phyloP scores from a whole-genome alignment of 2,113 vertebrate genomes.

The Orycteropus afer region DNA sequence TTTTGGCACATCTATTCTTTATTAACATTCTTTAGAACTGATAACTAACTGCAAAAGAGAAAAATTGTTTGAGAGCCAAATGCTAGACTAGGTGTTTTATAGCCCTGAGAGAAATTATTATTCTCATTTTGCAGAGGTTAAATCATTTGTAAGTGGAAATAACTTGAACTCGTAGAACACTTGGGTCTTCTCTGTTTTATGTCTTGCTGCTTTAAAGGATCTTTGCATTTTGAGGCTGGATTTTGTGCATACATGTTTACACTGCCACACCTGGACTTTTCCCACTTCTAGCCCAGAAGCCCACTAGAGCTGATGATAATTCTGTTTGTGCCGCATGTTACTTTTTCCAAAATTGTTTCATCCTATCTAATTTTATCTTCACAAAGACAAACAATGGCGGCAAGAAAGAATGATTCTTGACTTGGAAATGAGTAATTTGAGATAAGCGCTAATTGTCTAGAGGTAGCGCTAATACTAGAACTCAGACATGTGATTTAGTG shows the following conservation, averaged over 20 bases:
- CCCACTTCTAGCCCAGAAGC: neutral
- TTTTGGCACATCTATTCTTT: neutral
- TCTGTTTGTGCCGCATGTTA: neutral
- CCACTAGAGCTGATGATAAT: neutral
- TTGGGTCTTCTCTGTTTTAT: neutral
- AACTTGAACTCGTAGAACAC: neutral
- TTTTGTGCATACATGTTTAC: neutral
- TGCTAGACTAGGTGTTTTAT: neutral
- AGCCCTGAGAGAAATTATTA: conserved; percentile 14
- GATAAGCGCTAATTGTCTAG: neutral
- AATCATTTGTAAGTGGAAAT: neutral
- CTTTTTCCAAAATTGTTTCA: neutral
- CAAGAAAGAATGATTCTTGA: neutral
- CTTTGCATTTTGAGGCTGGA: conserved; percentile 12
- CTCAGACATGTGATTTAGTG: neutral
- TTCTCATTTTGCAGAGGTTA: neutral
- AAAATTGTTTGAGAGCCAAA: neutral
- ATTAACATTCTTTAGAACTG: neutral
- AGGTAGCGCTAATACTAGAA: neutral
- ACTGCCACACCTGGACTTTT: neutral
- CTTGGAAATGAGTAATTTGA: neutral
- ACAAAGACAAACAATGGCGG: neutral
- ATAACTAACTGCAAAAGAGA: conserved; percentile 7
- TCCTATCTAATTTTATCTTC: neutral
- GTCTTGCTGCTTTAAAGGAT: conserved; percentile 15